A percentile compares a stretch with the other conserved stretches of the same genome.
These are phyloP conservation scores for Syritta pipiens DNA, from an alignment of 2,888 invertebrate species.

Conservation along the genomic window DNA sequence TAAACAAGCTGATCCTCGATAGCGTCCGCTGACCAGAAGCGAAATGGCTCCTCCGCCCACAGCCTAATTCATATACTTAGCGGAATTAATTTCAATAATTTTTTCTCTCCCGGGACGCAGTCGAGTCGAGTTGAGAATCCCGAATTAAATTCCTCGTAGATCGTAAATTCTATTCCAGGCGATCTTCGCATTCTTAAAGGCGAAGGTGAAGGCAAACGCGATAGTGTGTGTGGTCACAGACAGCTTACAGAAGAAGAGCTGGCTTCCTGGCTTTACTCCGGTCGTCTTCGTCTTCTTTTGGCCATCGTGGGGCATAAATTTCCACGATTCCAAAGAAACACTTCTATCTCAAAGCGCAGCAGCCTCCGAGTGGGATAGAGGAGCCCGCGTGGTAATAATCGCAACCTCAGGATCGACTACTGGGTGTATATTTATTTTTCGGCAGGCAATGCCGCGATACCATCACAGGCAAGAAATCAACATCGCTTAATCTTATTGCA, in stretches of 20 bases:
- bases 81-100: conserved; percentile 65
- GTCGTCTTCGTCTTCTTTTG: conserved; percentile 14
- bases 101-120: not conserved
- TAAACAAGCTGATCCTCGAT: conserved; percentile 47
- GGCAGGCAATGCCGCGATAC: conserved; percentile 50
- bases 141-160: conserved; percentile 62
- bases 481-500: conserved; percentile 68
- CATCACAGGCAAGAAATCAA: conserved; percentile 59
- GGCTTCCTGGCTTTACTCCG: conserved; percentile 36
- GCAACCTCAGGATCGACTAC: conserved; percentile 59
- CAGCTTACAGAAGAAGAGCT: too few relatives aligned
- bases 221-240: conserved; percentile 59
- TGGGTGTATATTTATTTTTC: conserved; percentile 63
- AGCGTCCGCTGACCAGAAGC: too few relatives aligned
- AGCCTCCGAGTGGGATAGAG: conserved; percentile 9
- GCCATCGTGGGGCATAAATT: conserved; percentile 60
- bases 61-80: conserved; percentile 67
- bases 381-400: conserved; percentile 63
- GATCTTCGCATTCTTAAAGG: conserved; percentile 40
- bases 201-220: not conserved
- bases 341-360: conserved; percentile 34
- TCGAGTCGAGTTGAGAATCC: conserved; percentile 15
- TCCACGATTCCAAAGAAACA: conserved; percentile 60
- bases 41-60: conserved; percentile 50
- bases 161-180: conserved; percentile 57